A percentile compares a stretch with the other conserved stretches of the same genome.
These are phyloP conservation scores for Ciona savignyi DNA, from an alignment of 23 tunicate species.

Conservation along the genomic window DNA sequence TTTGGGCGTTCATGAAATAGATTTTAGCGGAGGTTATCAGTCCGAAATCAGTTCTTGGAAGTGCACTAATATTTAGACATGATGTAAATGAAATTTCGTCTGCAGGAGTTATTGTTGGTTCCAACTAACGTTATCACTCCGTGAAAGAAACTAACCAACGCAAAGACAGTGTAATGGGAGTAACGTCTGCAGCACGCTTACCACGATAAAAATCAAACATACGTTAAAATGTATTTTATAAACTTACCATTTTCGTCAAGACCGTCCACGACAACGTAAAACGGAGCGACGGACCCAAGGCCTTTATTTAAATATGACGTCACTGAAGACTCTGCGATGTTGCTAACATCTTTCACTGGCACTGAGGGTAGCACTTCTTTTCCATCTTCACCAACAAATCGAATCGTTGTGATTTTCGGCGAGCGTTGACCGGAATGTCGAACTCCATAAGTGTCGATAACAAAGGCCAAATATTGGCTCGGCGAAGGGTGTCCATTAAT, in stretches of 20 bases:
- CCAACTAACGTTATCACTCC: too few relatives aligned
- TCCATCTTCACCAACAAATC: conserved; percentile 22
- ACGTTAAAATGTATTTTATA: neutral
- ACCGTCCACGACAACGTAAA: conserved; percentile 36
- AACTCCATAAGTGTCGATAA: conserved; percentile 24
- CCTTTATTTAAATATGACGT: neutral
- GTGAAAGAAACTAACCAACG: too few relatives aligned
- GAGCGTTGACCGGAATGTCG: neutral
- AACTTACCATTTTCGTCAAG: conserved; percentile 12
- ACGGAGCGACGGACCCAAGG: conserved; percentile 9
- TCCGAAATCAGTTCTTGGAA: too few relatives aligned
- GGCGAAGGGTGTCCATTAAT: conserved; percentile 35
- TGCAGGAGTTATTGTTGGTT: too few relatives aligned
- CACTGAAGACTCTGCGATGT: neutral
- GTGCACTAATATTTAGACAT: too few relatives aligned
- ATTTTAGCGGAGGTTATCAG: too few relatives aligned
- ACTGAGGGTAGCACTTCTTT: conserved; percentile 11
- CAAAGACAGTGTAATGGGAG: too few relatives aligned
- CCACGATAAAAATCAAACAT: neutral
- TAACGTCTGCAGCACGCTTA: too few relatives aligned
- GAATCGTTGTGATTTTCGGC: neutral
- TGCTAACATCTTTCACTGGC: neutral
- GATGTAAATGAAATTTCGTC: too few relatives aligned
- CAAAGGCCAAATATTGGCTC: conserved; percentile 1
- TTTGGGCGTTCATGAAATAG: too few relatives aligned